A percentile compares a stretch with the other conserved stretches of the same genome.
Conservation (phyloP, 1,140 invertebrate genomes). For the Drosophila persimilis region DNA sequence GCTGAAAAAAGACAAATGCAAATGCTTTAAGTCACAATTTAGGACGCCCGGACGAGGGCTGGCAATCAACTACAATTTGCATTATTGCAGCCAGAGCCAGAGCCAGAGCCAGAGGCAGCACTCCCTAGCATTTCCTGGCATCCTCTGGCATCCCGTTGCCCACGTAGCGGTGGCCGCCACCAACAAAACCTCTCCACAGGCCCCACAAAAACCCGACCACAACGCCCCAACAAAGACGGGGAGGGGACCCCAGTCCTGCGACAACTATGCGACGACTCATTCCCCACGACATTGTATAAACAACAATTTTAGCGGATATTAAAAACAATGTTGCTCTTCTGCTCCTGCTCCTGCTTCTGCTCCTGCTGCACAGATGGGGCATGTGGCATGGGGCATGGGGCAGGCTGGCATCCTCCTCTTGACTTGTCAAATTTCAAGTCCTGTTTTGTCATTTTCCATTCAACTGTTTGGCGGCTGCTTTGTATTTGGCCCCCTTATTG, state of each 20-base stretch:
- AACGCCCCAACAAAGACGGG: slow-evolving; percentile 41
- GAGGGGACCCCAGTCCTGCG: neutral
- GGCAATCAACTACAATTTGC: slow-evolving; percentile 76
- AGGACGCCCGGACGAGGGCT: slow-evolving; percentile 16
- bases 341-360: no score
- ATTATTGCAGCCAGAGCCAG: slow-evolving; percentile 62
- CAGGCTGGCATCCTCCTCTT: neutral
- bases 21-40: slow-evolving; percentile 70
- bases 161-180: slow-evolving; percentile 22
- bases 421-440: slow-evolving; percentile 69
- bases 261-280: slow-evolving; percentile 64
- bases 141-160: slow-evolving; percentile 16
- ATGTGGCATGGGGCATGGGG: no score
- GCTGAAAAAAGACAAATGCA: slow-evolving; percentile 51
- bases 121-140: slow-evolving; percentile 5
- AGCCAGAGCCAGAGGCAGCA: slow-evolving; percentile 29
- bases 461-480: slow-evolving; percentile 40
- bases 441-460: slow-evolving; percentile 76
- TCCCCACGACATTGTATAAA: slow-evolving; percentile 74
- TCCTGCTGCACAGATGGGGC: no score
- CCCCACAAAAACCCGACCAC: slow-evolving; percentile 50
- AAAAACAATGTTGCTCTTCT: slow-evolving; percentile 76
- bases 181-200: slow-evolving; percentile 45
- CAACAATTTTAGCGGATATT: slow-evolving; percentile 81
- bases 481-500: slow-evolving; percentile 47